These are phyloP conservation scores for Cyrtodaria siliqua DNA, from an alignment of 2,888 invertebrate species.

Conservation along the genomic window DNA sequence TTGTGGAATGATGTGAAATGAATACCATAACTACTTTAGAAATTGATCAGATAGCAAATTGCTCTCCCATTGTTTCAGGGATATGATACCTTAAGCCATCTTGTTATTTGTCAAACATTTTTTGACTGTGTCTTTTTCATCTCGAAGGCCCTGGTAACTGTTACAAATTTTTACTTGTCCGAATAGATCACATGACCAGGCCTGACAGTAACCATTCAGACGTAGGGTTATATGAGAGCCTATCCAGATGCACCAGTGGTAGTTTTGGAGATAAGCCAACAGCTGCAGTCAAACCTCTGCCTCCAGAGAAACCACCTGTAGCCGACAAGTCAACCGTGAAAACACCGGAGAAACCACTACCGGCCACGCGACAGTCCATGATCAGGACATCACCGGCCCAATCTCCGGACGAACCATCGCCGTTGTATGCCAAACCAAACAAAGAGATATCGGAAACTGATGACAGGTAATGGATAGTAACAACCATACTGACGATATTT, in stretches of 20 bases:
- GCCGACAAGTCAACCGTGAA: slow-evolving; percentile 16
- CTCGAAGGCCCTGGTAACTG: too few relatives aligned
- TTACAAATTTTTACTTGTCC: not conserved
- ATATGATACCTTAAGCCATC: too few relatives aligned
- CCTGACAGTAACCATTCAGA: not conserved
- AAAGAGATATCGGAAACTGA: slow-evolving; percentile 18
- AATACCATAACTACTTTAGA: too few relatives aligned
- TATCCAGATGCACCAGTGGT: slow-evolving; percentile 30
- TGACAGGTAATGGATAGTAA: slow-evolving; percentile 6
- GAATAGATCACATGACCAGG: slow-evolving; percentile 27
- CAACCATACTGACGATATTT: too few relatives aligned
- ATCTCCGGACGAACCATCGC: slow-evolving; percentile 7
- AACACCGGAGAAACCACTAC: slow-evolving; percentile 20
- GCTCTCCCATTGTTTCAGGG: too few relatives aligned
- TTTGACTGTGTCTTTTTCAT: too few relatives aligned
- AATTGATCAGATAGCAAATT: too few relatives aligned
- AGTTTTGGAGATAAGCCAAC: slow-evolving; percentile 35
- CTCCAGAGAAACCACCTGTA: slow-evolving; percentile 37
- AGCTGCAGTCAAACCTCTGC: slow-evolving; percentile 47
- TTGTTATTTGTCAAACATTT: too few relatives aligned
- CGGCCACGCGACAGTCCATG: slow-evolving; percentile 20
- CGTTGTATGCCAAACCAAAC: slow-evolving; percentile 34
- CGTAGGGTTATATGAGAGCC: not conserved
- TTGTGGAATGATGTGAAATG: too few relatives aligned
- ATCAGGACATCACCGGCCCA: slow-evolving; percentile 1